Evolutionary conservation across 2,113 vertebrate species (phyloP).

Genomic region (Phaethon lepturus): DNA sequence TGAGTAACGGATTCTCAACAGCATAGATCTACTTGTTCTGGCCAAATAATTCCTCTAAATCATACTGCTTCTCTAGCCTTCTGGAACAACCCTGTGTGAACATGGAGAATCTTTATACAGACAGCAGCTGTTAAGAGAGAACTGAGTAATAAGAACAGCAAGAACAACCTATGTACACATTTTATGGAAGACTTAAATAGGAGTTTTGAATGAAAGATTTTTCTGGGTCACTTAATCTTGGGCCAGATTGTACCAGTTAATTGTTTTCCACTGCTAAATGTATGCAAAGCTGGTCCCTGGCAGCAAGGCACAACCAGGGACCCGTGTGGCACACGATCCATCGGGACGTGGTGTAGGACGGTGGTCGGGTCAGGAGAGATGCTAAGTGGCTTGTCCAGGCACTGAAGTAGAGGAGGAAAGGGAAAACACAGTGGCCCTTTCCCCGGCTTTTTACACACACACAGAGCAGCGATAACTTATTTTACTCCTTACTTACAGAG

Average conservation of each 20-base stretch:
- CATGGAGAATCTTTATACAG: not conserved
- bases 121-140: not conserved
- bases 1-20: not conserved
- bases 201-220: not conserved
- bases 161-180: not conserved
- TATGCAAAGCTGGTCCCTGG: not conserved
- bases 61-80: not conserved
- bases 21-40: not conserved
- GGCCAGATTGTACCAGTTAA: not conserved
- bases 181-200: not conserved
- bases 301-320: not conserved
- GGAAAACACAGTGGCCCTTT: not conserved
- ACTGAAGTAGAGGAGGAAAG: not conserved
- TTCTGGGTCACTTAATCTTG: not conserved
- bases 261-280: not conserved
- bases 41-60: not conserved
- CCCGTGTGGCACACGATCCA: accelerated
- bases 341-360: no score
- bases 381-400: not conserved
- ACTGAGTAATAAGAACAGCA: not conserved
- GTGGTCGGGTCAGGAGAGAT: not conserved
- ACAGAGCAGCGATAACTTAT: not conserved
- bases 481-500: not conserved
- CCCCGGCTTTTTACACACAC: not conserved
- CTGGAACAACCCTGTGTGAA: not conserved